A percentile compares a stretch with the other conserved stretches of the same genome.
phyloP scores from a whole-genome alignment of 2,113 vertebrate species.

The Tricholaema leucomelas region DNA sequence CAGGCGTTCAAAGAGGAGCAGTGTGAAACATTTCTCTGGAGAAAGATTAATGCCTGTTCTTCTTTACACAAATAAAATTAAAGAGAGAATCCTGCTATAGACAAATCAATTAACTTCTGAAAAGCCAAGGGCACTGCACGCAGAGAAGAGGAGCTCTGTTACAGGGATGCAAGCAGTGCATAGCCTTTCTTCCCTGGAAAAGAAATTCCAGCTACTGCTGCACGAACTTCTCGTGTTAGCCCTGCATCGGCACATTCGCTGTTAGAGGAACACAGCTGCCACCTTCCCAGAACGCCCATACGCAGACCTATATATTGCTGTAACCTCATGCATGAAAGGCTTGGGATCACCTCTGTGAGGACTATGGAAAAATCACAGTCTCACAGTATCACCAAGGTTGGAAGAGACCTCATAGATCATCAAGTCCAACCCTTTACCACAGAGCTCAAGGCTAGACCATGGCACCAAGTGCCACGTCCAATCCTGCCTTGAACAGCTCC shows the following conservation, averaged over 20 bases:
- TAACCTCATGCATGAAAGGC: not conserved
- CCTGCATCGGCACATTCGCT: fast-evolving
- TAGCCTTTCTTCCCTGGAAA: not conserved
- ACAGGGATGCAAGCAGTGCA: not conserved
- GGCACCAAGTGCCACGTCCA: no score
- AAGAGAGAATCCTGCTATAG: constrained; percentile 21
- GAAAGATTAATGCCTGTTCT: constrained; percentile 6
- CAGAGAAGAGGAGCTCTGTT: not conserved
- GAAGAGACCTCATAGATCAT: no score
- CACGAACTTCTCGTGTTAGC: not conserved
- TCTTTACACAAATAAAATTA: constrained; percentile 59
- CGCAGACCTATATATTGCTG: not conserved
- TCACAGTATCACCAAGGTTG: no score
- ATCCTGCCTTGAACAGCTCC: no score
- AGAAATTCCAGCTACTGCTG: not conserved
- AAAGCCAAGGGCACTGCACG: constrained; percentile 25
- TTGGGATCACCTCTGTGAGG: not conserved
- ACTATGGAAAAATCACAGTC: no score
- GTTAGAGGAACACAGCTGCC: not conserved
- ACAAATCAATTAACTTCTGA: constrained; percentile 56
- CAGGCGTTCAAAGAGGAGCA: constrained; percentile 27
- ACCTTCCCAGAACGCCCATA: not conserved
- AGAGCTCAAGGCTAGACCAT: no score
- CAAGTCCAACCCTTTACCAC: no score
- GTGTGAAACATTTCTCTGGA: constrained; percentile 17